A percentile compares a stretch with the other conserved stretches of the same genome.
Evolutionary conservation across 1,140 invertebrate species (phyloP).

Genomic region (Hirudo medicinalis): DNA sequence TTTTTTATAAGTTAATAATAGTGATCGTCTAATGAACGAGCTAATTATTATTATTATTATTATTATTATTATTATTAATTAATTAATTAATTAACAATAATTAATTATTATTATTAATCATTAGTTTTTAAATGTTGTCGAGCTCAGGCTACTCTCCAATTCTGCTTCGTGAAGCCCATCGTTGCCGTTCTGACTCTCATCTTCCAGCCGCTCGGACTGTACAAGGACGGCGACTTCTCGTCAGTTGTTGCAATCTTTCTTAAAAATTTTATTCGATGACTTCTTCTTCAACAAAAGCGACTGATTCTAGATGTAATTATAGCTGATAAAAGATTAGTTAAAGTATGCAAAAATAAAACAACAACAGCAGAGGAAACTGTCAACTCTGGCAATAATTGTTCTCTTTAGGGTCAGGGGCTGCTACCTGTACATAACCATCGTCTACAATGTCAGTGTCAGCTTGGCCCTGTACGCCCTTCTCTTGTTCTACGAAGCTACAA

Average conservation of each 20-base stretch:
- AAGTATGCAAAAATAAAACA: no score
- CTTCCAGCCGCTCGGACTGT: constrained; percentile 76
- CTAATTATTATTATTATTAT: no score
- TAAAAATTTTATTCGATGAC: neutral
- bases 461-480: constrained; percentile 92
- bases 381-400: neutral
- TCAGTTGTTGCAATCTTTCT: constrained; percentile 36
- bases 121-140: constrained; percentile 24
- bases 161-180: constrained; percentile 91
- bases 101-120: neutral
- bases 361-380: no score
- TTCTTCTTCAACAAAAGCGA: no score
- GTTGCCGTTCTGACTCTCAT: constrained; percentile 97
- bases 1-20: no score
- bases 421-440: constrained; percentile 93
- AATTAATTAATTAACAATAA: no score
- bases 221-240: constrained; percentile 86
- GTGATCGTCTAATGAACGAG: no score
- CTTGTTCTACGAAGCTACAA: constrained; percentile 93
- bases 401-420: constrained; percentile 63
- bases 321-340: no score
- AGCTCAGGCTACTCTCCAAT: constrained; percentile 77
- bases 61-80: no score
- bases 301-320: no score
- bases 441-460: constrained; percentile 95